Evolutionary conservation across 2,888 invertebrate genomes (phyloP), one percentile per base, ranked within the genome.

Genomic region (Diaprepes abbreviatus): DNA sequence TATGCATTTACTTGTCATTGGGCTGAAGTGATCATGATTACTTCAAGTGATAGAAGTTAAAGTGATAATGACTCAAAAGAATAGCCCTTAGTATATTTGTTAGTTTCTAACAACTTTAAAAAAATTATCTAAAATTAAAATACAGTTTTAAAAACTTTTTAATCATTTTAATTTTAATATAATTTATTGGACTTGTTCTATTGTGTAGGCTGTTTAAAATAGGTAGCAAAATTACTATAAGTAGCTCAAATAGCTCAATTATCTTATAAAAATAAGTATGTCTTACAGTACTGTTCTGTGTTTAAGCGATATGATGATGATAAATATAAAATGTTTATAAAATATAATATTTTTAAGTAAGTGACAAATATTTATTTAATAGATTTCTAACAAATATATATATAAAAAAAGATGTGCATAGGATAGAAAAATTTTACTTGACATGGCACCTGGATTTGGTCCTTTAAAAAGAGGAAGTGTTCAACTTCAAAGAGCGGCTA

Each of bases 401-500:
- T n/a, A n/a, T n/a, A n/a, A n/a, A n/a, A n/a, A n/a, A n/a, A n/a
- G n/a, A n/a, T n/a, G n/a, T n/a, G n/a, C n/a, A n/a, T n/a, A n/a
- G 19, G 7, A 19, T n/a, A 43, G 17, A 9, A 40, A 40, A 21
- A 45, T 6, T 14, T n/a, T 28, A 9, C 10, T 10, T 12, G 36
- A 45, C 12, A 67, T 71, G 67, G 54, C 72, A 19, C 77, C 79
- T 12, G 76, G 77, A 55, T 66, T 80, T 35, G 75, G 79, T 4
- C 83, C 83, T 21, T 72, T 87, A 28, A 87, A 87, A 79, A 81
- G 86, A 55, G 84, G 87, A 65, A 86, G 87, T 78, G 85, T 86
- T 70, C 87, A 87, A 77, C 80, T 87, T 62, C 87, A 86, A 73
- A 83, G 40, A 83, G 87, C 86, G 43, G 87, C 86, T 3, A 86